These are phyloP conservation scores for Drosophila lutescens DNA, from an alignment of 2,888 invertebrate genomes.

Conservation along the genomic window DNA sequence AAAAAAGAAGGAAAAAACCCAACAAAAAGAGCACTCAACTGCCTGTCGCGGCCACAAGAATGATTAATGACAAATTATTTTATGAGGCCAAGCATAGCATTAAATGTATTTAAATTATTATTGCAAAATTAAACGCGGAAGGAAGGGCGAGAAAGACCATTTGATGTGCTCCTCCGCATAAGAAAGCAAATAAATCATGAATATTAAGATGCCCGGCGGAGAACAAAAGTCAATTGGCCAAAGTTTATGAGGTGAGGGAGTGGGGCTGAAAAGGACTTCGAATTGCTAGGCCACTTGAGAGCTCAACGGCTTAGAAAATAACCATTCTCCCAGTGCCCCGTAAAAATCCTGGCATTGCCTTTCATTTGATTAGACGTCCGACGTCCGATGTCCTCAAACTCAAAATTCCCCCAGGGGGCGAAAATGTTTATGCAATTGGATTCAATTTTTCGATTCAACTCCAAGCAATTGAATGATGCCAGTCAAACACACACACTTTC, in stretches of 20 bases:
- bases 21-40: constrained; percentile 15
- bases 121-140: constrained; percentile 41
- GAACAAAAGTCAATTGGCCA: constrained; percentile 74
- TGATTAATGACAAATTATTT: constrained; percentile 77
- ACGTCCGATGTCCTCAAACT: constrained; percentile 13
- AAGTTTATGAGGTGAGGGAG: constrained; percentile 49
- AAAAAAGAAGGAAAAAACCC: not conserved
- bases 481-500: constrained; percentile 9
- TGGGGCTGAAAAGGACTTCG: constrained; percentile 16
- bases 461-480: constrained; percentile 48
- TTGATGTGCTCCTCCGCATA: constrained; percentile 55
- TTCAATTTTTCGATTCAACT: constrained; percentile 63
- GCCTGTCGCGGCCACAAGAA: constrained; percentile 57
- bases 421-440: constrained; percentile 71
- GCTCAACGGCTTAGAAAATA: constrained; percentile 77
- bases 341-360: constrained; percentile 27
- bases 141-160: constrained; percentile 3
- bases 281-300: constrained; percentile 52
- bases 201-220: constrained; percentile 64
- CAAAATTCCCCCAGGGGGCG: constrained; percentile 50
- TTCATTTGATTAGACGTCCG: constrained; percentile 64
- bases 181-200: constrained; percentile 71
- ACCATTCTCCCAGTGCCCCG: constrained; percentile 10
- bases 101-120: constrained; percentile 74
- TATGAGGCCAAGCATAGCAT: constrained; percentile 66